A percentile compares a stretch with the other conserved stretches of the same genome.
Conservation (phyloP, 2,888 invertebrate genomes). For the Orchesella flavescens region DNA sequence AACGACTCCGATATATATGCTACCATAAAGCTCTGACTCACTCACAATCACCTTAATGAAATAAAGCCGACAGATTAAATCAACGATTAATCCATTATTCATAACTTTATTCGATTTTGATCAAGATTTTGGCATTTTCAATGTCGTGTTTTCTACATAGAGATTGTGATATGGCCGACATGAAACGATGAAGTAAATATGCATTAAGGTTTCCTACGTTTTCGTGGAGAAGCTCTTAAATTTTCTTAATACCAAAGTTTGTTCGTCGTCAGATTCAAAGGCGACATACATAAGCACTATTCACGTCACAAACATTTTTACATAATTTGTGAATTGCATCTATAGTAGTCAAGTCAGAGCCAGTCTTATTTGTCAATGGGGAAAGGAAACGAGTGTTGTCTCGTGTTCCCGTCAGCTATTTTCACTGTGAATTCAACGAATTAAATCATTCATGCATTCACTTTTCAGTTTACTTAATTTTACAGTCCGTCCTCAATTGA, state of each 20-base stretch:
- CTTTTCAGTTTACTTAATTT: constrained; percentile 39
- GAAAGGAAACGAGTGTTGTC: no score
- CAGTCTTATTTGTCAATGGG: no score
- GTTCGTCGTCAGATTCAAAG: not conserved
- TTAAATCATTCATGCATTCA: constrained; percentile 46
- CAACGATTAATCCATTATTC: constrained; percentile 21
- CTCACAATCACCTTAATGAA: constrained; percentile 26
- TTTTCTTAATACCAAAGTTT: not conserved
- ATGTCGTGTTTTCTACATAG: not conserved
- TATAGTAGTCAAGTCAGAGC: no score
- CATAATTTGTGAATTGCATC: no score
- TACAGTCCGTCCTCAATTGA: constrained; percentile 41
- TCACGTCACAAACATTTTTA: no score
- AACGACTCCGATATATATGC: no score
- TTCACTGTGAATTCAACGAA: not conserved
- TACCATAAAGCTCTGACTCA: no score
- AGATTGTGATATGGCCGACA: not conserved
- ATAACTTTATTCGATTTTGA: constrained; percentile 29
- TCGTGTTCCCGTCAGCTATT: no score
- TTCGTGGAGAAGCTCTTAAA: not conserved
- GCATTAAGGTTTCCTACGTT: no score
- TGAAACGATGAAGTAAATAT: not conserved
- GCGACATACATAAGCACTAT: no score
- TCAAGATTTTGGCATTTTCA: not conserved
- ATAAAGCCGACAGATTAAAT: constrained; percentile 23